phyloP scores from a whole-genome alignment of 2,797 vertebrate genomes.

The Artibeus lituratus region DNA sequence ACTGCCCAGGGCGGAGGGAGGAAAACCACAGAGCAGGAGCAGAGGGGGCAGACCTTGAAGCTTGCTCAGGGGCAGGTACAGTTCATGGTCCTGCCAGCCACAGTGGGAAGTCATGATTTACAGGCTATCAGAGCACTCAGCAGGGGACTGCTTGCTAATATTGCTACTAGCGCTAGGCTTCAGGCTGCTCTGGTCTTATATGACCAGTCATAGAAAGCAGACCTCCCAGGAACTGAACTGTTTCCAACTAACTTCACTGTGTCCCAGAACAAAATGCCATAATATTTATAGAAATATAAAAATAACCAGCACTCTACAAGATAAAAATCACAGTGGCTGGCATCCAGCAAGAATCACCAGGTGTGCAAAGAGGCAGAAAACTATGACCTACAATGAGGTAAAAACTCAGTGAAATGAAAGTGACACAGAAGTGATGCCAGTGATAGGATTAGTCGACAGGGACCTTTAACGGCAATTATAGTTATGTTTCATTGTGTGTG shows the following conservation, averaged over 20 bases:
- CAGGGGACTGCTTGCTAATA: neutral
- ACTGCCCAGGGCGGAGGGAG: neutral
- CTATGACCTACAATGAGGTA: neutral
- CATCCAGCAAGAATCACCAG: neutral
- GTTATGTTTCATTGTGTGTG: neutral
- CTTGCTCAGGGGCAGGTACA: neutral
- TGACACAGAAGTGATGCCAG: neutral
- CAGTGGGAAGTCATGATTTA: neutral
- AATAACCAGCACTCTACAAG: neutral
- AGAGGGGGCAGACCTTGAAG: no score
- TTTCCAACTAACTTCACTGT: conserved; percentile 17
- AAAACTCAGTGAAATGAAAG: neutral
- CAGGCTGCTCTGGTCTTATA: neutral
- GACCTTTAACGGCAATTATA: neutral
- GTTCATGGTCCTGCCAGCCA: neutral
- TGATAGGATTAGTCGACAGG: neutral
- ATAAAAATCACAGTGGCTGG: neutral
- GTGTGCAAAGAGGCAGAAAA: neutral
- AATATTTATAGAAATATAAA: conserved; percentile 25
- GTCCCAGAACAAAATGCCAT: neutral
- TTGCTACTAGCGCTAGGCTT: neutral
- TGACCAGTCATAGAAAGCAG: neutral
- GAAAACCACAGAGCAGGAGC: neutral
- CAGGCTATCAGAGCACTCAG: neutral
- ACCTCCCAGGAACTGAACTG: neutral